Conservation (phyloP, 1,140 invertebrate genomes). For the Nasonia vitripennis region DNA sequence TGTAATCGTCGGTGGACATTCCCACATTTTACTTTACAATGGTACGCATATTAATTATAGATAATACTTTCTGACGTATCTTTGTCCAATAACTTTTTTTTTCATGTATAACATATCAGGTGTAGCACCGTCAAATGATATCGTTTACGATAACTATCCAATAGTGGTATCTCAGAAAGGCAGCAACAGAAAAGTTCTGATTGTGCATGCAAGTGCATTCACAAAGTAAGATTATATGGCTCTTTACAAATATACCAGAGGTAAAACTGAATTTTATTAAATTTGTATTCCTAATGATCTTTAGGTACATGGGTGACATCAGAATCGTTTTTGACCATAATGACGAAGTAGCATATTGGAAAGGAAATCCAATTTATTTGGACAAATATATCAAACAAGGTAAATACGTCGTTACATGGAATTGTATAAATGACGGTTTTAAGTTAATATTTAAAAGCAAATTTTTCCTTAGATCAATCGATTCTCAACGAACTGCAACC, state of each 20-base stretch:
- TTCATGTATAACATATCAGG: constrained; percentile 51
- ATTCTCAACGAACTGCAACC: constrained; percentile 76
- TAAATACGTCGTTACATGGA: constrained; percentile 57
- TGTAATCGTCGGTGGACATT: constrained; percentile 92
- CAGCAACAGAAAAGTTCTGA: constrained; percentile 78
- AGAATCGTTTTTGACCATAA: constrained; percentile 83
- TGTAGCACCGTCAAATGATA: constrained; percentile 76
- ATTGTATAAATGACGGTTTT: background rate
- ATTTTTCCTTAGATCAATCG: constrained; percentile 67
- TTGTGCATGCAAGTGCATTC: constrained; percentile 83
- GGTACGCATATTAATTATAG: constrained; percentile 60
- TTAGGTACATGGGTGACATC: constrained; percentile 65
- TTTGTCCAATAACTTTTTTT: background rate
- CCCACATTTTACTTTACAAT: constrained; percentile 86
- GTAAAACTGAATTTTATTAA: background rate
- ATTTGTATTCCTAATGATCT: background rate
- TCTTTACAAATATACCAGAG: background rate
- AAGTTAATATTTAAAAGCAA: background rate
- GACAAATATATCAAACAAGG: constrained; percentile 79
- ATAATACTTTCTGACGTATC: background rate
- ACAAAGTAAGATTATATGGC: constrained; percentile 72
- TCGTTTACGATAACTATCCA: constrained; percentile 79
- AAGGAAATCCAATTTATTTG: constrained; percentile 86
- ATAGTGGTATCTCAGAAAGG: constrained; percentile 77
- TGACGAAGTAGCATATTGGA: constrained; percentile 81